Base-by-base conservation (phyloP, 53 echinoderm and acorn worm genomes). In the Henricia sp. region DNA sequence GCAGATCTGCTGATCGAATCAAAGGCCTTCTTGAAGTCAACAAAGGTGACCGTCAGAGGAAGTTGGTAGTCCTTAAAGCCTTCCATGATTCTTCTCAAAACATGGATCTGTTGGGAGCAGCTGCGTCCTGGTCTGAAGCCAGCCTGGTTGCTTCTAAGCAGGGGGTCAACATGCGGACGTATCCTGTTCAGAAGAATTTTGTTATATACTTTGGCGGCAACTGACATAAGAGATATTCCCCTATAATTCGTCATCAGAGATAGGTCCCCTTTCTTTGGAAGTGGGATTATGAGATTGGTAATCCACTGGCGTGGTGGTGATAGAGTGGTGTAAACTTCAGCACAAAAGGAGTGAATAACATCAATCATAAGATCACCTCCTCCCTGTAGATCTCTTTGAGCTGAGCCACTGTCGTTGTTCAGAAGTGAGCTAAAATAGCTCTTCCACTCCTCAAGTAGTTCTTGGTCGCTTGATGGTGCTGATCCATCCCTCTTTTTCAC, bases 51-150 rank as follows among this genome's bases (percentile, higher is more conserved):
- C 16, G 37, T 28, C 0, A 83, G 32, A 4, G 83, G 83, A 64
- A 67, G 83, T 43, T 83, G 83, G 23, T 80, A 64, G 17, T 68
- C 66, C 37, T 69, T 68, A 33, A 62, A 85, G 32, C 59, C 73
- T 35, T 85, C 86, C 12, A 74, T 64, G 14, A 85, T 64, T 32
- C 86, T 85, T 30, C 46, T 0, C 19, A 84, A 52, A 17, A 74
- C 64, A 74, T 85, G 86, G 35, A 46, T 74, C 48, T 85, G 74
- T 46, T 85, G 44, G 10, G 74, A 10, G 35, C 85, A 72, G n/a
- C 74, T 37, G 37, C 62, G 3, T 9, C 40, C 82, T 3, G 65
- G 41, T 5, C 82, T 21, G 26, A 80, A 80, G 11, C 26, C 82
- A 39, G 82, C 82, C 25, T 80, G 82, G 82, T 80, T 80, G 21